These are phyloP conservation scores for Pseudochirops corinnae DNA, from an alignment of 2,797 vertebrate genomes.

Conservation along the genomic window DNA sequence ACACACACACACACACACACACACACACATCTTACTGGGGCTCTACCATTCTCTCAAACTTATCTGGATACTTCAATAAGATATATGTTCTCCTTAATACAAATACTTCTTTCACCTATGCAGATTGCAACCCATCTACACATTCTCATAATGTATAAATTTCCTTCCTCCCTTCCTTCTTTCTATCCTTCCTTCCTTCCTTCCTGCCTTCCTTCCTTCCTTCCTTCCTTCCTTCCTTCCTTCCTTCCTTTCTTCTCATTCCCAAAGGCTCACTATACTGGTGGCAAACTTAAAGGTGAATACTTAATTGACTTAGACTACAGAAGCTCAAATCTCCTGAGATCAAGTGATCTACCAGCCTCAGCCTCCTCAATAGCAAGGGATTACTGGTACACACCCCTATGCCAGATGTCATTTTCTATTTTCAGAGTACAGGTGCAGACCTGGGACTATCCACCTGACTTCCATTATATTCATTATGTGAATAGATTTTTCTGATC, in stretches of 20 bases:
- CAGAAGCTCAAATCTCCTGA: no score
- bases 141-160: neutral
- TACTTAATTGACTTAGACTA: no score
- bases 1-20: no score
- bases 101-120: neutral
- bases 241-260: neutral
- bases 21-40: neutral
- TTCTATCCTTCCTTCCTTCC: neutral
- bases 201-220: neutral
- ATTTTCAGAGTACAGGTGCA: constrained; percentile 47
- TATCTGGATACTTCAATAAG: neutral
- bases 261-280: no score
- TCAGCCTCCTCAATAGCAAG: constrained; percentile 48
- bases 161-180: neutral
- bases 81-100: neutral
- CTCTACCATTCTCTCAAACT: neutral
- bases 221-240: neutral
- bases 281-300: neutral
- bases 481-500: no score
- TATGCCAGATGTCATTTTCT: no score
- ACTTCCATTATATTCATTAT: no score
- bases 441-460: constrained; percentile 29
- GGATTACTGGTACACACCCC: constrained; percentile 4
- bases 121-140: neutral
- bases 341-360: constrained; percentile 45